Conservation (phyloP, 2,113 vertebrate species). For the Craseonycteris thonglongyai region DNA sequence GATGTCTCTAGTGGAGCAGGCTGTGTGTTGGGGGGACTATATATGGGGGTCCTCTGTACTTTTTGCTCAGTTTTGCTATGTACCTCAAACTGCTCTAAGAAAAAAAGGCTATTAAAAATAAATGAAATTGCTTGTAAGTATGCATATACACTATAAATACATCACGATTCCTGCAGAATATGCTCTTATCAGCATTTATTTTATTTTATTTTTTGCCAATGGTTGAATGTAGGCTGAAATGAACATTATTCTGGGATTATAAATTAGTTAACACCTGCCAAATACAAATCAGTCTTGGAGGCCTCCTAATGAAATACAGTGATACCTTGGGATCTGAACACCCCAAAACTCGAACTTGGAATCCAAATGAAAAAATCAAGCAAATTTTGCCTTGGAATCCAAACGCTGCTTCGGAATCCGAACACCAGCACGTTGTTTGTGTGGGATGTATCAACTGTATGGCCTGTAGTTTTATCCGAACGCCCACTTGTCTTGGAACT, state of each 20-base stretch:
- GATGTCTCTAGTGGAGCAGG: background rate
- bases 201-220: background rate
- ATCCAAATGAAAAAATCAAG: too few species aligned
- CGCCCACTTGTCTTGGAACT: too few species aligned
- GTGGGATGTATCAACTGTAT: too few species aligned
- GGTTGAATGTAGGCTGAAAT: background rate
- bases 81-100: background rate
- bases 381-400: too few species aligned
- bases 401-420: too few species aligned
- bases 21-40: background rate
- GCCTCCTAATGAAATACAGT: background rate
- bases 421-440: too few species aligned
- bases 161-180: background rate
- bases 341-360: too few species aligned
- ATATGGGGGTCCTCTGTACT: background rate
- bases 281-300: background rate
- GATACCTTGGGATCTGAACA: too few species aligned
- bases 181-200: background rate
- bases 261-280: slow-evolving; percentile 19
- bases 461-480: too few species aligned
- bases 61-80: background rate
- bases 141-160: background rate
- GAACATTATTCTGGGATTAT: background rate
- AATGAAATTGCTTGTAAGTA: background rate
- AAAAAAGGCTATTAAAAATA: background rate